Evolutionary conservation across 2,888 invertebrate species (phyloP), one percentile per base, ranked within the genome.

Genomic region (Bursaphelenchus okinawaensis): DNA sequence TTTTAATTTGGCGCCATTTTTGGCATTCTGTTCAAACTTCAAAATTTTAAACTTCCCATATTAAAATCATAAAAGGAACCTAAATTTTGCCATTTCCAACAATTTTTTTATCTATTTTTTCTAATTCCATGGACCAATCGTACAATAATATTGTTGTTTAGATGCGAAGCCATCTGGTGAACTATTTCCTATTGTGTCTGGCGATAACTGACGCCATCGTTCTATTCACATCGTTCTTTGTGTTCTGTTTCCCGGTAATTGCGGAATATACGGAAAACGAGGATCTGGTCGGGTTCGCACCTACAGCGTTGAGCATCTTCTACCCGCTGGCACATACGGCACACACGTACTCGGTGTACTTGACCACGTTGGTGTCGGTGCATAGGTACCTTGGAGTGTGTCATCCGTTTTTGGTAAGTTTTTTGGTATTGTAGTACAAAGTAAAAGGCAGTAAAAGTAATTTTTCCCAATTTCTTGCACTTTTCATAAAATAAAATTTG

Each of bases 361-460:
- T 78, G 57, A 78, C 78, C 1, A 72, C 75, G n/a, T 59, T 75
- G 9, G 77, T 79, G 9, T 76, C 77, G 2, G 74, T 77, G 4
- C 76, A 79, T 66, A 67, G 79, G 22, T 79, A 79, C 58, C 68
- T 78, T 7, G 79, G 76, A 23, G 76, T 78, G 4, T 77, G 77
- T 63, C 77, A 77, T 70, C 78, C 78, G 16, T 78, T 78, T 31
- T 54, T 68, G 63, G 68, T 68, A 56, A 7, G 68, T 52, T 66
- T 66, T 19, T n/a, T n/a, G n/a, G n/a, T n/a, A n/a, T n/a, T n/a
- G n/a, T n/a, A n/a, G n/a, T n/a, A n/a, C n/a, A n/a, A n/a, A n/a
- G n/a, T n/a, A n/a, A n/a, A n/a, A n/a, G n/a, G n/a, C n/a, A n/a
- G n/a, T n/a, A n/a, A n/a, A n/a, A n/a, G n/a, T n/a, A n/a, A n/a